Evolutionary conservation across 2,888 invertebrate species (phyloP), one percentile per base, ranked within the genome.

Genomic region (Drosophila peninsularis): DNA sequence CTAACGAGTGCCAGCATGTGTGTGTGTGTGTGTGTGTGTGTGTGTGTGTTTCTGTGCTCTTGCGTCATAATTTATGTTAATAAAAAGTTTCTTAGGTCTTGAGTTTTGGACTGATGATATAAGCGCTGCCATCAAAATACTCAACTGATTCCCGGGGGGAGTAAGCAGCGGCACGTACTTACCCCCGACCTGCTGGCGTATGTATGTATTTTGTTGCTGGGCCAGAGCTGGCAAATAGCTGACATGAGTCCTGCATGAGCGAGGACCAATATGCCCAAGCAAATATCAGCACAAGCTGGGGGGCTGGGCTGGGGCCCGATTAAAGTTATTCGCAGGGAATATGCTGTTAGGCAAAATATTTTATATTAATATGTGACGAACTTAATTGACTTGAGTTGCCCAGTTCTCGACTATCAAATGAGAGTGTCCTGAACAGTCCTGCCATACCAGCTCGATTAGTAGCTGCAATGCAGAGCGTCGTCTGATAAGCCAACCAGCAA

Each of bases 1-100:
- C 53, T 44, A 34, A 10, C 41, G 11, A 45, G 54, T 52, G 57
- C 11, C 41, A 5, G 17, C 17, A 19, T 17, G 41, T 11, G 63
- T 21, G 13, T 13, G 36, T n/a, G n/a, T n/a, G n/a, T n/a, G n/a
- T n/a, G n/a, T n/a, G n/a, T 60, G 45, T 19, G 41, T 14, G 24
- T 24, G 24, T 24, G 24, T n/a, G 61, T 44, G 57, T n/a, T 30
- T 17, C 39, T 32, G 56, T 47, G 49, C 41, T 37, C 56, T 53
- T 53, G 55, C 57, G 66, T 82, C 85, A 81, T 88, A 86, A 88
- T 82, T 88, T 85, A 86, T 85, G 85, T 85, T 85, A 85, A 85
- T 85, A 85, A 85, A 81, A 86, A 86, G 78, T 85, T 88, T 80
- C 65, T 53, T 66, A 73, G 74, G 63, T 69, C 78, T 64, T 63